phyloP scores from a whole-genome alignment of 2,888 invertebrate species.

The Oxyteleia sp. region DNA sequence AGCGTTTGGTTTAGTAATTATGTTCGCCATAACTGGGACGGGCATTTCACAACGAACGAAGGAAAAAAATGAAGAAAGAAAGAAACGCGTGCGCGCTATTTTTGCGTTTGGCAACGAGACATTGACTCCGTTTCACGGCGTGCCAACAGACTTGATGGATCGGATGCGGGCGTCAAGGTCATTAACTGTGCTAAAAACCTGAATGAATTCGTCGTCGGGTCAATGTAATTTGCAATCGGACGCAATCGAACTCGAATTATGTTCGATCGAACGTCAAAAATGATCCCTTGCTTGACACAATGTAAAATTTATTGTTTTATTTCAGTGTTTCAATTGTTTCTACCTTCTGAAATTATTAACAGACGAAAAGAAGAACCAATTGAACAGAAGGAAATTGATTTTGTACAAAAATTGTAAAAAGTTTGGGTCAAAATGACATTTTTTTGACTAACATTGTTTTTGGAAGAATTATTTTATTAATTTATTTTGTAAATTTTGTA shows the following conservation, averaged over 20 bases:
- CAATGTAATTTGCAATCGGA: slow-evolving; percentile 66
- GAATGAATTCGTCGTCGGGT: slow-evolving; percentile 67
- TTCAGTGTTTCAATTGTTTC: no score
- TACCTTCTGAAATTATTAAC: no score
- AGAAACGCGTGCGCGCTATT: slow-evolving; percentile 82
- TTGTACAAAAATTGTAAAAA: no score
- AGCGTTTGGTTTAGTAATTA: slow-evolving; percentile 26
- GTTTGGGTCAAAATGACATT: no score
- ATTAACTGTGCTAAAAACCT: slow-evolving; percentile 74
- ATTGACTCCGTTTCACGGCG: slow-evolving; percentile 77
- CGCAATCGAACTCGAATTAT: slow-evolving; percentile 37
- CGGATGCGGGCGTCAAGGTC: slow-evolving; percentile 63
- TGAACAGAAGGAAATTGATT: no score
- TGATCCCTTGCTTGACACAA: neutral
- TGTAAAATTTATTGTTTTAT: neutral
- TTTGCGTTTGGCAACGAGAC: slow-evolving; percentile 85
- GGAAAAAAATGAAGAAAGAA: slow-evolving; percentile 58
- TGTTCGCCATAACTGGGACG: slow-evolving; percentile 79
- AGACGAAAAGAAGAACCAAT: no score
- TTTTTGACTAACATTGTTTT: no score
- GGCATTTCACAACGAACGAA: slow-evolving; percentile 80
- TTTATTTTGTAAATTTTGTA: no score
- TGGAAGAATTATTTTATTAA: no score
- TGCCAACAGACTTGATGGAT: slow-evolving; percentile 70
- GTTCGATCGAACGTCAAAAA: slow-evolving; percentile 34